Conservation (phyloP, 2,797 vertebrate species). For the Gymnoscopelus microlampas region DNA sequence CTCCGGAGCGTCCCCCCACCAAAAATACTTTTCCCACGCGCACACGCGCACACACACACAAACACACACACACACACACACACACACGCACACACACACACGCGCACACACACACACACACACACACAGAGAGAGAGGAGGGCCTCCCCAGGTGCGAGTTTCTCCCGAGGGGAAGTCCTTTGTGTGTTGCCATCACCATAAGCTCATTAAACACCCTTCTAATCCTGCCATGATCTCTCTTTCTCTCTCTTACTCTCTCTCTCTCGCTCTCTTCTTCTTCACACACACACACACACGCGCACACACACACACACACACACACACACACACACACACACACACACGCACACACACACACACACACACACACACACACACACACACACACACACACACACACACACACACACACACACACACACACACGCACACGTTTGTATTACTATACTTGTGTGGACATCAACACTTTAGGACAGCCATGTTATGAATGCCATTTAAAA, state of each 20-base stretch:
- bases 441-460: too few relatives aligned
- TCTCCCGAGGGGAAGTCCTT: slow-evolving; percentile 75
- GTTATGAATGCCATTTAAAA: too few relatives aligned
- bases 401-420: not conserved
- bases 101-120: slow-evolving; percentile 18
- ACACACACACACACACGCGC: slow-evolving; percentile 18
- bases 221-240: slow-evolving; percentile 66
- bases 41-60: slow-evolving; percentile 41
- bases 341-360: slow-evolving; percentile 15
- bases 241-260: slow-evolving; percentile 31
- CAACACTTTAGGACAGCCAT: too few relatives aligned
- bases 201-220: slow-evolving; percentile 73
- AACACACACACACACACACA: slow-evolving; percentile 9
- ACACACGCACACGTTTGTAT: not conserved
- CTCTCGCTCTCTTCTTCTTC: slow-evolving; percentile 11
- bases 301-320: slow-evolving; percentile 20
- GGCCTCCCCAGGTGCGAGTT: slow-evolving; percentile 73
- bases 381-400: slow-evolving; percentile 7
- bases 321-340: not conserved
- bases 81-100: slow-evolving; percentile 30
- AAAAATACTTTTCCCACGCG: slow-evolving; percentile 5
- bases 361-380: slow-evolving; percentile 10
- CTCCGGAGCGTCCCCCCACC: slow-evolving; percentile 42
- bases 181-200: slow-evolving; percentile 68
- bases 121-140: slow-evolving; percentile 18